phyloP scores from a whole-genome alignment of 92 coral and sea anemone species.

The Blastomussa wellsi region DNA sequence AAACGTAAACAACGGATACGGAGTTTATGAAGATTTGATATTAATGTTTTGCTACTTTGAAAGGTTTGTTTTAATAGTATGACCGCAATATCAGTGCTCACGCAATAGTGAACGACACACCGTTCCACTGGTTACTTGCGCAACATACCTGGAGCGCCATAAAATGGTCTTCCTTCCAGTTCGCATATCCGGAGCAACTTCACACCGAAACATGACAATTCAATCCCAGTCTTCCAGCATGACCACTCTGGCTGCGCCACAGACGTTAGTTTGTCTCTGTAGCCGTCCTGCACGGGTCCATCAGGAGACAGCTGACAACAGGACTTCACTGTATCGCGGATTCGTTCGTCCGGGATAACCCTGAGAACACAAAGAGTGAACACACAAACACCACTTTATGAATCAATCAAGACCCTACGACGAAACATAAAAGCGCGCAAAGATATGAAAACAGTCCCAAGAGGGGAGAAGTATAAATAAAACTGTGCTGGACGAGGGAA shows the following conservation, averaged over 20 bases:
- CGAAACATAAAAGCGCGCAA: not conserved
- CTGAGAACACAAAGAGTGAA: constrained; percentile 33
- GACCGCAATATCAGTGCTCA: not conserved
- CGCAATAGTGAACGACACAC: not conserved
- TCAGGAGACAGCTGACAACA: constrained; percentile 86
- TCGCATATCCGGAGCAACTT: constrained; percentile 92
- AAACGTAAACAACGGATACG: too few relatives aligned
- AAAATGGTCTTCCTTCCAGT: constrained; percentile 84
- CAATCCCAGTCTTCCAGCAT: constrained; percentile 99
- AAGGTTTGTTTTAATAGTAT: not conserved
- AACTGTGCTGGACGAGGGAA: not conserved
- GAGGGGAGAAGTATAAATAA: not conserved
- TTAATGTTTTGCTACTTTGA: too few relatives aligned
- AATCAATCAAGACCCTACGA: not conserved
- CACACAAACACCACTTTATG: too few relatives aligned
- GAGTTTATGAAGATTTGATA: too few relatives aligned
- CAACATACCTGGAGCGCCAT: constrained; percentile 89
- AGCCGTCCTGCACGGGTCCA: constrained; percentile 72
- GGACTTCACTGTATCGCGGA: constrained; percentile 79
- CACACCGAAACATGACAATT: constrained; percentile 93
- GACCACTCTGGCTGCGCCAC: constrained; percentile 97
- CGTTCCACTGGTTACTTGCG: not conserved
- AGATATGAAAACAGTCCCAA: not conserved
- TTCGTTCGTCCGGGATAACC: constrained; percentile 90
- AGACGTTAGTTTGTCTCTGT: constrained; percentile 72